These are phyloP conservation scores for Drosophila lacicola DNA, from an alignment of 2,888 invertebrate genomes.

Conservation along the genomic window DNA sequence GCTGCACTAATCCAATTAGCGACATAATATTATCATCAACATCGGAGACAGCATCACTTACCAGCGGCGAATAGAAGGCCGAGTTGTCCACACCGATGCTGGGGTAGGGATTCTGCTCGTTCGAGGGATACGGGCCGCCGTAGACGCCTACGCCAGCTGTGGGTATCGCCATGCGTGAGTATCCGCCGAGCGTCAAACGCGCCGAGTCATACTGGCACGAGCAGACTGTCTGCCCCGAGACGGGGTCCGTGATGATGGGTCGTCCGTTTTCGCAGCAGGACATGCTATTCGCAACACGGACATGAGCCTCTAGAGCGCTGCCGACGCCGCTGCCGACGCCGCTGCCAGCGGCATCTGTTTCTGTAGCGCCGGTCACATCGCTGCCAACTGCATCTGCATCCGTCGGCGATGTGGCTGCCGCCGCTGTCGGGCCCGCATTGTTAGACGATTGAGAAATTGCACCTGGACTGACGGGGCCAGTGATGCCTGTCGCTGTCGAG, in stretches of 20 bases:
- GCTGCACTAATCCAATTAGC: slow-evolving; percentile 75
- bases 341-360: slow-evolving; percentile 46
- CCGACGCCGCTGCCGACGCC: slow-evolving; percentile 25
- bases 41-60: slow-evolving; percentile 87
- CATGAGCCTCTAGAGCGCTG: slow-evolving; percentile 53
- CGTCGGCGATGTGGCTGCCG: slow-evolving; percentile 45
- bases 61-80: slow-evolving; percentile 97
- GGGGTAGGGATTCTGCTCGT: slow-evolving; percentile 96
- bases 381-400: slow-evolving; percentile 61
- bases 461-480: slow-evolving; percentile 84
- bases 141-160: slow-evolving; percentile 92
- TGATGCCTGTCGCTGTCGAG: slow-evolving; percentile 84
- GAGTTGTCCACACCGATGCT: slow-evolving; percentile 97
- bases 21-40: slow-evolving; percentile 28
- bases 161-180: slow-evolving; percentile 89
- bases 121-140: slow-evolving; percentile 94
- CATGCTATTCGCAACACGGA: slow-evolving; percentile 62
- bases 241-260: slow-evolving; percentile 96
- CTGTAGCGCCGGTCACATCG: slow-evolving; percentile 54
- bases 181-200: slow-evolving; percentile 92
- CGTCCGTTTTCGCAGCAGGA: slow-evolving; percentile 96
- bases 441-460: slow-evolving; percentile 85
- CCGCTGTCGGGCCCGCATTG: slow-evolving; percentile 71
- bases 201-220: slow-evolving; percentile 97
- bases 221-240: slow-evolving; percentile 96